These are phyloP conservation scores for Anticlea derivata DNA, from an alignment of 2,888 invertebrate genomes.

Conservation along the genomic window DNA sequence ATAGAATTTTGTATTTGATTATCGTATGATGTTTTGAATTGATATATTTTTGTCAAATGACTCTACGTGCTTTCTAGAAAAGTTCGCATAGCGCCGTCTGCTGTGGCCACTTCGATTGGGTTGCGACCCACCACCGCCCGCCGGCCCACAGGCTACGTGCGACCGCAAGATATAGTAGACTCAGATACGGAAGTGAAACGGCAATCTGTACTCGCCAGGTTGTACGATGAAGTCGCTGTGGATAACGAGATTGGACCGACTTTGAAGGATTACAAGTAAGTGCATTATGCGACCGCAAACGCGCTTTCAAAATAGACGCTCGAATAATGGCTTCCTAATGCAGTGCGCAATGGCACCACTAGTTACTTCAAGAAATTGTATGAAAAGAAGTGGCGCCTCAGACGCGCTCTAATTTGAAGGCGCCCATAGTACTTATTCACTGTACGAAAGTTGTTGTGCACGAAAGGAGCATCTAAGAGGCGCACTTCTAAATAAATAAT, in stretches of 20 bases:
- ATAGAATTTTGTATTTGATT: too few relatives aligned
- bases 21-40: too few relatives aligned
- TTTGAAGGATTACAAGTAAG: slow-evolving; percentile 63
- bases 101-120: slow-evolving; percentile 16
- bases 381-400: too few relatives aligned
- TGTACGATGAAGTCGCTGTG: slow-evolving; percentile 49
- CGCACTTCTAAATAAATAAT: too few relatives aligned
- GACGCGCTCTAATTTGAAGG: too few relatives aligned
- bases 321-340: too few relatives aligned
- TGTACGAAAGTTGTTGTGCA: too few relatives aligned
- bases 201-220: slow-evolving; percentile 53
- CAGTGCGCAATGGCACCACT: too few relatives aligned
- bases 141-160: slow-evolving; percentile 45
- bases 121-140: slow-evolving; percentile 33
- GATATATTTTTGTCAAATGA: background rate
- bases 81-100: slow-evolving; percentile 50
- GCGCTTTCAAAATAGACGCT: too few relatives aligned
- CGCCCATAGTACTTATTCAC: too few relatives aligned
- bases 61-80: slow-evolving; percentile 40
- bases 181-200: slow-evolving; percentile 40
- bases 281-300: slow-evolving; percentile 6
- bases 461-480: too few relatives aligned
- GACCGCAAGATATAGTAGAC: slow-evolving; percentile 22
- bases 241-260: slow-evolving; percentile 50
- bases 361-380: too few relatives aligned